Evolutionary conservation across 2,113 vertebrate genomes (phyloP).

Genomic region (Gallinago undulata): DNA sequence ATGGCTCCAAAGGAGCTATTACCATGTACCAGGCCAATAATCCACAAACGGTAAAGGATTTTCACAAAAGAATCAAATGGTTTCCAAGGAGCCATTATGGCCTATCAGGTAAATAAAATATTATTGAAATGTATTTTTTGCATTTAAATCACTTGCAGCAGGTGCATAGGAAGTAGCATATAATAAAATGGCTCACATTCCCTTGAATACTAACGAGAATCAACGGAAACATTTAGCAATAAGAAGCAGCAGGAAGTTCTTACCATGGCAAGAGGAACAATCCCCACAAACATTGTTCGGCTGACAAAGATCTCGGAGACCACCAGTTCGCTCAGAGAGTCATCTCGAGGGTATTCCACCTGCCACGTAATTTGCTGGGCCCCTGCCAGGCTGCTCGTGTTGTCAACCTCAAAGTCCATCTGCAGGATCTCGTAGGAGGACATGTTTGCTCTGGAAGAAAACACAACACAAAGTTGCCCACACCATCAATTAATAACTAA

Average conservation of each 20-base stretch:
- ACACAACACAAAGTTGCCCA: neutral
- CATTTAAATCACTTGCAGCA: slow-evolving; percentile 43
- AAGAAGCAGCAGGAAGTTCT: slow-evolving; percentile 10
- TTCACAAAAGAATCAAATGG: neutral
- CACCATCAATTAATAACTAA: neutral
- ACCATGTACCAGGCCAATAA: neutral
- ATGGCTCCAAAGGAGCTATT: slow-evolving; percentile 24
- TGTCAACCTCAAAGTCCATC: slow-evolving; percentile 91
- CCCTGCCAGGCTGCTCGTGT: slow-evolving; percentile 82
- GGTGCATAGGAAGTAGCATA: neutral
- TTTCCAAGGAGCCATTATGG: slow-evolving; percentile 33
- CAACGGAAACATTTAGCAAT: neutral
- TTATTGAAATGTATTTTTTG: slow-evolving; percentile 19
- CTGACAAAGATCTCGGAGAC: slow-evolving; percentile 90
- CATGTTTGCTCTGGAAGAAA: slow-evolving; percentile 76
- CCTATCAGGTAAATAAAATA: slow-evolving; percentile 53
- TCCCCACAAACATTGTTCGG: slow-evolving; percentile 83
- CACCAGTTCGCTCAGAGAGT: slow-evolving; percentile 72
- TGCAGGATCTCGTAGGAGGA: slow-evolving; percentile 88
- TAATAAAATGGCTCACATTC: neutral
- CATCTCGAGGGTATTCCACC: slow-evolving; percentile 82
- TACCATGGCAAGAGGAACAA: slow-evolving; percentile 89
- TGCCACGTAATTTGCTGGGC: slow-evolving; percentile 92
- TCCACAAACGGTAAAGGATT: slow-evolving; percentile 14
- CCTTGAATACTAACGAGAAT: neutral